Conservation (phyloP, 2,797 vertebrate genomes). For the Paedocypris micromegethes region DNA sequence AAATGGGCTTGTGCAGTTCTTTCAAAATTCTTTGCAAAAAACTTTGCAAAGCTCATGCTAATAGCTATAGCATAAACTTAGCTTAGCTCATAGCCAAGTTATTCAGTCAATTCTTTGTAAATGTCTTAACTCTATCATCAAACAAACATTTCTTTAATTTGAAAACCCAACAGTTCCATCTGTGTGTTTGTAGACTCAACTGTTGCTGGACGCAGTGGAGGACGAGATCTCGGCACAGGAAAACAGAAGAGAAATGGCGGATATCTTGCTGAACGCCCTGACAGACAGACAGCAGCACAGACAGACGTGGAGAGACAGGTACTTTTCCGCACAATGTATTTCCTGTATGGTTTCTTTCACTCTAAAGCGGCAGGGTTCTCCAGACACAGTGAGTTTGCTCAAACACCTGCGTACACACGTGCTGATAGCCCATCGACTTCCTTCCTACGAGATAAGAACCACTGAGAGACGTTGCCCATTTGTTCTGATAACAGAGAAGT, state of each 20-base stretch:
- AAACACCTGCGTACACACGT: conserved; percentile 32
- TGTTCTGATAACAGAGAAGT: conserved; percentile 61
- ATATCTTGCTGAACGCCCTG: conserved; percentile 74
- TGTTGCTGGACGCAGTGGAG: conserved; percentile 76
- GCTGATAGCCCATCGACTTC: conserved; percentile 63
- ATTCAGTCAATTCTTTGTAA: too few species aligned
- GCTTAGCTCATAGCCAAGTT: too few species aligned
- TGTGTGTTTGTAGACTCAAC: conserved; percentile 77
- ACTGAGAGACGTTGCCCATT: conserved; percentile 59
- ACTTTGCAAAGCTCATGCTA: too few species aligned
- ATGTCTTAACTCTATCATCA: not conserved
- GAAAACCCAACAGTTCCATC: conserved; percentile 48
- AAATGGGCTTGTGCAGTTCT: too few species aligned
- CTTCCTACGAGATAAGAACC: conserved; percentile 69
- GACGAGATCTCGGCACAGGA: conserved; percentile 69
- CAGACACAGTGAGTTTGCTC: conserved; percentile 18
- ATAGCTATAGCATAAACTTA: too few species aligned
- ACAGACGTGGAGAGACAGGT: conserved; percentile 90
- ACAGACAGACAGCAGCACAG: conserved; percentile 81
- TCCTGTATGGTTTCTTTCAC: not conserved
- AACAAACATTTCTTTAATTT: not conserved
- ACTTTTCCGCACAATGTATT: conserved; percentile 38
- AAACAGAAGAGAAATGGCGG: conserved; percentile 75
- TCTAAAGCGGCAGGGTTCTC: conserved; percentile 28
- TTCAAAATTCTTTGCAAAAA: too few species aligned